These are phyloP conservation scores for Lepus oiostolus DNA, from an alignment of 2,797 vertebrate genomes.

Conservation along the genomic window DNA sequence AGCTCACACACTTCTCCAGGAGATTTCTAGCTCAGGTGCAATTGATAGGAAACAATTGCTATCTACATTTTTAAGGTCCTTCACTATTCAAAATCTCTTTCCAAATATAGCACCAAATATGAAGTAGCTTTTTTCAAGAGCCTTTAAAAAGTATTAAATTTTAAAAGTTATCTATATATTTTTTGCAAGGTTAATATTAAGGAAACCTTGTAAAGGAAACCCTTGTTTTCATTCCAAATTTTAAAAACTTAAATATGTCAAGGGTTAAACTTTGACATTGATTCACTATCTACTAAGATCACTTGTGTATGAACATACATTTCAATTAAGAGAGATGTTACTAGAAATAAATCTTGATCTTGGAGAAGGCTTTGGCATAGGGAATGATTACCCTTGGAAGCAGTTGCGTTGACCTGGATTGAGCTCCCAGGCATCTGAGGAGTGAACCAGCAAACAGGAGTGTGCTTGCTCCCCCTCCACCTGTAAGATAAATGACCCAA, in stretches of 20 bases:
- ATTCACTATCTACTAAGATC: not conserved
- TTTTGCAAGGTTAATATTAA: not conserved
- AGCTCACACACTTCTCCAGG: not conserved
- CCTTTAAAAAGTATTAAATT: no score
- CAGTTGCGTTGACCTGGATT: no score
- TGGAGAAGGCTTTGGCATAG: no score
- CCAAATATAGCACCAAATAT: not conserved
- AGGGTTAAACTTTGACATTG: conserved; percentile 9
- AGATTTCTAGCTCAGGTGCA: not conserved
- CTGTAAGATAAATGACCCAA: not conserved
- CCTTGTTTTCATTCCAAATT: conserved; percentile 15
- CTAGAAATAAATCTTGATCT: conserved; percentile 3
- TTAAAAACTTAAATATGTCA: not conserved
- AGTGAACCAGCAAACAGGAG: no score
- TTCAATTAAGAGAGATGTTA: not conserved
- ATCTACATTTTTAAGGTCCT: not conserved
- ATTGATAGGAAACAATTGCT: not conserved
- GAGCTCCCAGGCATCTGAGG: no score
- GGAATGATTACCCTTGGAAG: no score
- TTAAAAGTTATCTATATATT: no score
- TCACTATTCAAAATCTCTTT: conserved; percentile 4
- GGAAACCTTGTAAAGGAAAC: not conserved
- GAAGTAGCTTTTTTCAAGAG: not conserved
- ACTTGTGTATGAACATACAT: not conserved
- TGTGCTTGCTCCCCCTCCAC: no score